phyloP scores from a whole-genome alignment of 2,113 vertebrate species.

The Lepus timidus region DNA sequence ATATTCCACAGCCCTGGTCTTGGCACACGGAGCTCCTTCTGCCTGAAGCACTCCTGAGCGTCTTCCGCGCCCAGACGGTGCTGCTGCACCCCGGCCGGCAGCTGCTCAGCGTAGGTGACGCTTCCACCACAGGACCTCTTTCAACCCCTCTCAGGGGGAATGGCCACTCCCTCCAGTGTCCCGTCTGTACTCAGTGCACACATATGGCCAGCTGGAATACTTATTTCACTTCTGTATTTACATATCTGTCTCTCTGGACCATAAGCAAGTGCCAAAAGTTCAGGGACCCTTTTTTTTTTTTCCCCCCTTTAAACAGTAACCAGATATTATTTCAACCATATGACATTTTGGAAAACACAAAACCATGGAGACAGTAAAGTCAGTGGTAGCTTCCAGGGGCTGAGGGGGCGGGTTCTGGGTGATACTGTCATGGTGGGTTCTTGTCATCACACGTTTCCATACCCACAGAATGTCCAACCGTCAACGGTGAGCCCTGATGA shows the following conservation, averaged over 20 bases:
- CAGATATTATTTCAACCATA: not conserved
- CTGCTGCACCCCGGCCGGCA: not conserved
- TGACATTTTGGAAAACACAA: not conserved
- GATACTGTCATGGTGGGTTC: not conserved
- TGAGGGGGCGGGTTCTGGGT: not conserved
- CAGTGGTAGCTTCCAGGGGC: not conserved
- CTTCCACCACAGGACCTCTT: not conserved
- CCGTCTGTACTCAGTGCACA: not conserved
- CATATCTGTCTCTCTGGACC: not conserved
- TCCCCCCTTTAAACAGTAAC: not conserved
- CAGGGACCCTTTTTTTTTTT: not conserved
- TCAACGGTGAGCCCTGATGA: not conserved
- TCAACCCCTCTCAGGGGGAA: not conserved
- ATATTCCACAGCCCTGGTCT: not conserved
- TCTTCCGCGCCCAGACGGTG: not conserved
- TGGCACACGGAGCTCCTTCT: not conserved
- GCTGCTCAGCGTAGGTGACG: not conserved
- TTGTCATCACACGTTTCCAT: not conserved
- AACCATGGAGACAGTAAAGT: not conserved
- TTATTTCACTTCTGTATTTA: not conserved
- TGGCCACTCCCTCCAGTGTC: not conserved
- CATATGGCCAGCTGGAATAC: not conserved
- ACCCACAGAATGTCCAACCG: not conserved
- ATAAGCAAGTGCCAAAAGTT: not conserved
- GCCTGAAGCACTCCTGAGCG: fast-evolving